Conservation (phyloP, 2,888 invertebrate genomes). For the Orgyia antiqua region DNA sequence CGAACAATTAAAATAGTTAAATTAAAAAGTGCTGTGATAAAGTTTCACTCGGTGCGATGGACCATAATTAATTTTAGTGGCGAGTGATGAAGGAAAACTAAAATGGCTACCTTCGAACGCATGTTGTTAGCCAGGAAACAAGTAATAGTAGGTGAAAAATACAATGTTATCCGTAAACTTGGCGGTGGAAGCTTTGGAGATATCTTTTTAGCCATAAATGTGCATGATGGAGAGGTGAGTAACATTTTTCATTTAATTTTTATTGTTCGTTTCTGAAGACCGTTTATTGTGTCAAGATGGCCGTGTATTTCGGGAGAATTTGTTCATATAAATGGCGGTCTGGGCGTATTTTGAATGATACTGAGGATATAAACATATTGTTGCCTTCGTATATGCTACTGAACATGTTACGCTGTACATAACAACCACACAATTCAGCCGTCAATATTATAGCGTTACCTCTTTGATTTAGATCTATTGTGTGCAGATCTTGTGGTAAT, state of each 20-base stretch:
- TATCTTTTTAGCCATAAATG: slow-evolving; percentile 97
- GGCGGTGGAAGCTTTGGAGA: slow-evolving; percentile 99
- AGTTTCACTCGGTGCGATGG: slow-evolving; percentile 57
- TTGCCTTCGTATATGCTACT: too few species aligned
- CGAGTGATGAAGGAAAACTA: slow-evolving; percentile 70
- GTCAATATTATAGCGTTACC: too few species aligned
- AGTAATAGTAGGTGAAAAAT: slow-evolving; percentile 87
- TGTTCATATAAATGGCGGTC: slow-evolving; percentile 59
- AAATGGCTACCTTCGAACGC: slow-evolving; percentile 73
- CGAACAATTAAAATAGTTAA: slow-evolving; percentile 43
- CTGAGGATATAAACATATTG: slow-evolving; percentile 7
- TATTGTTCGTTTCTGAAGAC: slow-evolving; percentile 23
- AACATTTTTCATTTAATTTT: slow-evolving; percentile 23
- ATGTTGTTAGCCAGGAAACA: slow-evolving; percentile 63
- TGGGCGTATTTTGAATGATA: slow-evolving; percentile 42
- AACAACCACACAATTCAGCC: too few species aligned
- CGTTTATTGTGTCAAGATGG: slow-evolving; percentile 40
- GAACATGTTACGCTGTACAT: too few species aligned
- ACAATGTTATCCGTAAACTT: slow-evolving; percentile 96
- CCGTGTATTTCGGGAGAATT: slow-evolving; percentile 54
- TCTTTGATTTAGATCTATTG: too few species aligned
- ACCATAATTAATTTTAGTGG: slow-evolving; percentile 57
- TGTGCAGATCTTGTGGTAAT: too few species aligned
- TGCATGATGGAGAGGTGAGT: slow-evolving; percentile 92
- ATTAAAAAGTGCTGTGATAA: slow-evolving; percentile 55